phyloP scores from a whole-genome alignment of 2,888 invertebrate genomes.

The Drosophila mayaguana region DNA sequence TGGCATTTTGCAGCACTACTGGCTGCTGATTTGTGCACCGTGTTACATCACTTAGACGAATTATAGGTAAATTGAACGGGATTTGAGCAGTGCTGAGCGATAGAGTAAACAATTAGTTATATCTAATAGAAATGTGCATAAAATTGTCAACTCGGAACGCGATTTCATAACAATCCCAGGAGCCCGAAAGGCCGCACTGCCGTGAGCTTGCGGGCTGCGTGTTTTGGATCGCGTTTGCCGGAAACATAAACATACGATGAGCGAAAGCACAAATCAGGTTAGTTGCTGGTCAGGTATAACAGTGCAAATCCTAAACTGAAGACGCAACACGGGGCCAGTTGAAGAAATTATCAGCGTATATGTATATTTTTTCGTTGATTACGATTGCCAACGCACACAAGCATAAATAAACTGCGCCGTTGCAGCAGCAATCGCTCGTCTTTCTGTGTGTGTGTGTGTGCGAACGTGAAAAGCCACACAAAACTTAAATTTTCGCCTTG shows the following conservation, averaged over 20 bases:
- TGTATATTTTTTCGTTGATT: constrained; percentile 47
- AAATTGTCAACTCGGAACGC: constrained; percentile 27
- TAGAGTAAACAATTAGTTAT: constrained; percentile 24
- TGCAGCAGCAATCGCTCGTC: constrained; percentile 36
- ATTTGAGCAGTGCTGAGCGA: constrained; percentile 31
- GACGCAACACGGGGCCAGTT: constrained; percentile 17
- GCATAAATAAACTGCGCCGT: constrained; percentile 58
- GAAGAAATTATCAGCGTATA: constrained; percentile 32
- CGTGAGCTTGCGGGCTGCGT: constrained; percentile 40
- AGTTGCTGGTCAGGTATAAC: constrained; percentile 56
- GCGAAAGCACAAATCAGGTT: constrained; percentile 77
- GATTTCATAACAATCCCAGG: constrained; percentile 38
- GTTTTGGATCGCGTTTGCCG: constrained; percentile 53
- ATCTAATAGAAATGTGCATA: constrained; percentile 47
- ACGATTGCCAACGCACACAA: constrained; percentile 49
- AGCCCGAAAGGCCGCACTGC: constrained; percentile 33
- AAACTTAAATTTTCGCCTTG: constrained; percentile 29
- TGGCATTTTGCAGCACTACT: constrained; percentile 15
- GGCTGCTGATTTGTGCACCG: constrained; percentile 35
- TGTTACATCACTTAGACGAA: constrained; percentile 64
- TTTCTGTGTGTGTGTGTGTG: constrained; percentile 7
- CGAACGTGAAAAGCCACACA: constrained; percentile 10
- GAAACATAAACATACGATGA: constrained; percentile 71
- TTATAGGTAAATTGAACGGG: constrained; percentile 40
- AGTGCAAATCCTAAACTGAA: constrained; percentile 10